Conservation (phyloP, 2,113 vertebrate species). For the Murina feae region DNA sequence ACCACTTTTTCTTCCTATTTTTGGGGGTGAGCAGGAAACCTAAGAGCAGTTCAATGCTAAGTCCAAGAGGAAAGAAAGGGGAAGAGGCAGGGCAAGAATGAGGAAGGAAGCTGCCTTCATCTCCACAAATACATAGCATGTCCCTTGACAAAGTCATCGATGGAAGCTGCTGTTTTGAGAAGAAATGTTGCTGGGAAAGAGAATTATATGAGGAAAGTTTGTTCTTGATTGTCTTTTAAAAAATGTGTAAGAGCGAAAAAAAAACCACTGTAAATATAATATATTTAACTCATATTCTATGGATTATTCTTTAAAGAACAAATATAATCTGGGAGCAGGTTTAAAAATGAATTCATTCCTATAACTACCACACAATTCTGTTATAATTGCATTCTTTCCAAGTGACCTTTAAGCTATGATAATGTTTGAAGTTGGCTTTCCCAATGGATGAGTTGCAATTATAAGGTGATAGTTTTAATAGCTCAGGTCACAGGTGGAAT, state of each 20-base stretch:
- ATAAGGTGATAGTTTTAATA: constrained; percentile 56
- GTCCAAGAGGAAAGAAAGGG: neutral
- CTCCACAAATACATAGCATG: neutral
- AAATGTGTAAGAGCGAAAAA: neutral
- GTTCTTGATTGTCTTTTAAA: constrained; percentile 5
- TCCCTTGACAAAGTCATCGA: neutral
- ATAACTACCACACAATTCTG: constrained; percentile 59
- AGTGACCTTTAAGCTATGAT: constrained; percentile 69
- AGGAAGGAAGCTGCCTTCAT: neutral
- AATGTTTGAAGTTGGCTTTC: constrained; percentile 68
- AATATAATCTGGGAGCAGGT: constrained; percentile 24
- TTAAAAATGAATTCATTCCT: constrained; percentile 58
- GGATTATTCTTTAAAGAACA: constrained; percentile 46
- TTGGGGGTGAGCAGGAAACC: neutral
- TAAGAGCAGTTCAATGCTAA: neutral
- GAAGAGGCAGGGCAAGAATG: neutral
- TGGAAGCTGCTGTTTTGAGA: neutral
- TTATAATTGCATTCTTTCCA: constrained; percentile 61
- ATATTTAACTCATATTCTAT: constrained; percentile 39
- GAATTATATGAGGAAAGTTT: neutral
- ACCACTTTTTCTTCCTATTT: neutral
- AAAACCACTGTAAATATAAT: neutral
- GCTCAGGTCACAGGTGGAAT: constrained; percentile 65
- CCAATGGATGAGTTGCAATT: constrained; percentile 62
- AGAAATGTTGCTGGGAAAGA: neutral